These are phyloP conservation scores for Patella vulgata DNA, from an alignment of 1,140 invertebrate genomes.

Conservation along the genomic window DNA sequence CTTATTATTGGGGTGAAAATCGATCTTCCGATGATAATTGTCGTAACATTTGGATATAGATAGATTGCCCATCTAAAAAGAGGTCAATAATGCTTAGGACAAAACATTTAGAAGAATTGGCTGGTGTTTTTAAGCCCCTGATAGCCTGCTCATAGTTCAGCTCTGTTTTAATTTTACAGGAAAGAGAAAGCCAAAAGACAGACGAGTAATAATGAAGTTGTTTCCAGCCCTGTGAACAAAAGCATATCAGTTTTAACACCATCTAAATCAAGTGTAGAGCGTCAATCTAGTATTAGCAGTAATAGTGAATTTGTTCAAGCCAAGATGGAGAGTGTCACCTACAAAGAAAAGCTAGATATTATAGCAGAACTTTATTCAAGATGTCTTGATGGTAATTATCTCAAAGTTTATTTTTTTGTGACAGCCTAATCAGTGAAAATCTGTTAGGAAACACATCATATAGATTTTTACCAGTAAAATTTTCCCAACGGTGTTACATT, in stretches of 20 bases:
- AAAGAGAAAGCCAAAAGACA: slow-evolving; percentile 36
- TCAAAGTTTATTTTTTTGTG: not conserved
- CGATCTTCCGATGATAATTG: no score
- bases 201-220: slow-evolving; percentile 2
- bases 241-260: not conserved
- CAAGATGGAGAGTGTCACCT: slow-evolving; percentile 56
- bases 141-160: no score
- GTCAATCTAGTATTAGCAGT: slow-evolving; percentile 35
- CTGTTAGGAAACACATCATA: no score
- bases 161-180: slow-evolving; percentile 39
- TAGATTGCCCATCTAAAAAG: no score
- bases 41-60: no score
- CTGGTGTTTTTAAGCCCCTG: no score
- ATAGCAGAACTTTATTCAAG: slow-evolving; percentile 67
- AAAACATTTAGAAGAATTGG: no score
- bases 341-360: slow-evolving; percentile 63
- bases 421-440: no score
- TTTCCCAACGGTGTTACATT: not conserved
- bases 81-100: no score
- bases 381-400: slow-evolving; percentile 44
- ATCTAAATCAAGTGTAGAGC: slow-evolving; percentile 38
- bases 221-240: slow-evolving; percentile 10
- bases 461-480: not conserved
- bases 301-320: slow-evolving; percentile 38
- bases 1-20: no score